Base-by-base conservation (phyloP, 1,140 invertebrate genomes). In the Drosophila dunni region DNA sequence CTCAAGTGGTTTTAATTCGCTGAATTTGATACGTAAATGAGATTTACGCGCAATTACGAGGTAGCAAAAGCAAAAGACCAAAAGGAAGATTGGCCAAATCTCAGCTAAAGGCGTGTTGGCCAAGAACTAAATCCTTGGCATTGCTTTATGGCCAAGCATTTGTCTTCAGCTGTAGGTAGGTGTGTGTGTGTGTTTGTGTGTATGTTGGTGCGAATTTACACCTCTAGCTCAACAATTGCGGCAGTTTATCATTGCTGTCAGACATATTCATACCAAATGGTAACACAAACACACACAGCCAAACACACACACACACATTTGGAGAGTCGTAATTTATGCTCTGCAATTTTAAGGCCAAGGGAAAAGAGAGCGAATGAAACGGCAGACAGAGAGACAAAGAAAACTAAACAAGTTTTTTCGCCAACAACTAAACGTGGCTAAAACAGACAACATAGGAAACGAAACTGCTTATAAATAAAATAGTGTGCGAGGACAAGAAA, bases 81-180 rank as follows among this genome's bases (percentile, higher is more conserved):
- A 53, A 45, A 46, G 40, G 50, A 38, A 48, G 34, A 38, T 15
- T 63, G 58, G 57, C 42, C 40, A 70, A 75, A 69, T 69, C 57
- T 69, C 48, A 36, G 54, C 56, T 13, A 17, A 63, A 70, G 44
- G 34, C 42, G 20, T 71, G 45, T 40, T 54, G 48, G 48, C 65
- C 17, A 74, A 66, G 7, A 20, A 62, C 38, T 17, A 68, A 71
- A 82, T 79, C 62, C 70, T 10, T 72, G 75, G 68, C 85, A 75
- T 73, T 82, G 78, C 81, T 90, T 81, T 83, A 79, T 81, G 56
- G 42, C 66, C 66, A 24, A 51, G 36, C 65, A 67, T 67, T 77
- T 62, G 44, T 75, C 54, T 34, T 54, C 13, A 17, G 44, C 1
- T 20, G 17, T 20, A 20, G 17, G 54, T 38, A 46, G 4, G 46